phyloP scores from a whole-genome alignment of 2,797 vertebrate genomes.

The Squalus acanthias region DNA sequence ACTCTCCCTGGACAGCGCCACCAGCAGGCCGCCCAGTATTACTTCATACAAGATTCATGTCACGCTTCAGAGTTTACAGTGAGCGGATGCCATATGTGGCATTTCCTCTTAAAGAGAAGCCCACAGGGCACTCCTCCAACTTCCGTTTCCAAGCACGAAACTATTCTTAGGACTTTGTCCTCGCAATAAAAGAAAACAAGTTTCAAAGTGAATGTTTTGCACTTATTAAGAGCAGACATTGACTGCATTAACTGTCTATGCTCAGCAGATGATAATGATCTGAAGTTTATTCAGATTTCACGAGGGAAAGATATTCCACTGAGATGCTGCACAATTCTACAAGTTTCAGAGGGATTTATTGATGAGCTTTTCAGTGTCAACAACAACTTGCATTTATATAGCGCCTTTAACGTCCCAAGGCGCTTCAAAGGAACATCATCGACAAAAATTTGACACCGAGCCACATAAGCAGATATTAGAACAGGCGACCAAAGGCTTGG shows the following conservation, averaged over 20 bases:
- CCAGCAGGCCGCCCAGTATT: too few species aligned
- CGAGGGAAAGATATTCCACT: not conserved
- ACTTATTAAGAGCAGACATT: conserved; percentile 28
- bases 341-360: not conserved
- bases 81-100: not conserved
- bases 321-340: not conserved
- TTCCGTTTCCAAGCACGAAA: not conserved
- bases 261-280: not conserved
- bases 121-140: not conserved
- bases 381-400: not conserved
- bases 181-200: not conserved
- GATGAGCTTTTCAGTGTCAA: not conserved
- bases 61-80: not conserved
- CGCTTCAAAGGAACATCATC: not conserved
- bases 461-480: not conserved
- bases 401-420: not conserved
- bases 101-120: not conserved
- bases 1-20: too few species aligned
- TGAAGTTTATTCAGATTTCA: not conserved
- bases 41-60: too few species aligned
- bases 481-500: not conserved
- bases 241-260: too few species aligned
- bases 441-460: not conserved
- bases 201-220: not conserved
- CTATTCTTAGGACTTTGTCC: not conserved